phyloP scores from a whole-genome alignment of 2,797 vertebrate species.

The Paguma larvata region DNA sequence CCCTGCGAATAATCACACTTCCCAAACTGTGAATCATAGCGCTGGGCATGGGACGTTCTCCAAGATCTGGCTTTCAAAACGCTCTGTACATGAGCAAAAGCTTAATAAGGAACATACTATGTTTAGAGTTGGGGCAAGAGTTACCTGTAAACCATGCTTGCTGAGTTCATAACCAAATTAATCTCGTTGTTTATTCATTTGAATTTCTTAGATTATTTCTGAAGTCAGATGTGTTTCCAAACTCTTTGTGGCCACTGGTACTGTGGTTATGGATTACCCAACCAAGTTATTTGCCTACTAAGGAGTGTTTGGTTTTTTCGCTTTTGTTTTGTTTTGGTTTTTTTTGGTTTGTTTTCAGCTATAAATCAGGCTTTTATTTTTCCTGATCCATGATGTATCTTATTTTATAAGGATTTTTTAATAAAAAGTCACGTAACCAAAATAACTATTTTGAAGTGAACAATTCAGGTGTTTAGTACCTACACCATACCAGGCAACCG shows the following conservation, averaged over 20 bases:
- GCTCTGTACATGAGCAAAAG: neutral
- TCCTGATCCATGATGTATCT: neutral
- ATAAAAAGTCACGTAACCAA: neutral
- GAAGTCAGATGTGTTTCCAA: neutral
- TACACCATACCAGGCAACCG: too few relatives aligned
- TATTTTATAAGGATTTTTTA: neutral
- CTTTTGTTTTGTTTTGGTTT: too few relatives aligned
- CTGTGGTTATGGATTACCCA: neutral
- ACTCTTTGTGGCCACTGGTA: neutral
- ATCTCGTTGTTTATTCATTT: neutral
- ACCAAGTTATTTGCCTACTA: neutral
- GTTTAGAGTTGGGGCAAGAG: neutral
- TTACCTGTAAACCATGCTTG: neutral
- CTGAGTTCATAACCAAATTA: neutral
- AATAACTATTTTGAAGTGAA: neutral
- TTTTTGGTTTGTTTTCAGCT: neutral
- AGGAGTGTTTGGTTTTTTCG: neutral
- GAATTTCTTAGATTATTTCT: neutral
- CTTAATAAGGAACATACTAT: neutral
- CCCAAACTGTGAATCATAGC: neutral
- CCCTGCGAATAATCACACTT: neutral
- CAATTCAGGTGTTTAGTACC: neutral
- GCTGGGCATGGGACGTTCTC: neutral
- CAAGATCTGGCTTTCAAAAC: neutral
- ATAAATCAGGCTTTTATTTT: neutral